phyloP scores from a whole-genome alignment of 2,113 vertebrate species.

The Poeciliopsis retropinna region DNA sequence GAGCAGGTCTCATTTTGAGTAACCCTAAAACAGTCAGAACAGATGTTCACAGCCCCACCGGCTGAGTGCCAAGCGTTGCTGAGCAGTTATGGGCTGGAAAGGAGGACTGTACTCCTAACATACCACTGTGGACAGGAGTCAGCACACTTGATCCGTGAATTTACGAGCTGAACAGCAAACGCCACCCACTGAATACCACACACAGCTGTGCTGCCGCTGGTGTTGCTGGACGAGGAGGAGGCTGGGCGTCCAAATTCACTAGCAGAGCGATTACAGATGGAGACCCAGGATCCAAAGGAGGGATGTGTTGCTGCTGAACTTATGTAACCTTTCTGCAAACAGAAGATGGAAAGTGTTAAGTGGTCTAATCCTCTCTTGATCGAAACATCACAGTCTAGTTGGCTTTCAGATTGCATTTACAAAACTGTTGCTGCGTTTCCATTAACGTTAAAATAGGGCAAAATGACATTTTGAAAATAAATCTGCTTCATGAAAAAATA shows the following conservation, averaged over 20 bases:
- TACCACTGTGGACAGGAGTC: slow-evolving; percentile 67
- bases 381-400: too few species aligned
- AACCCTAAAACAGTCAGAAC: slow-evolving; percentile 58
- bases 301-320: slow-evolving; percentile 40
- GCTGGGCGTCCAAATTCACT: slow-evolving; percentile 30
- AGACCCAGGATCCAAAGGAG: slow-evolving; percentile 45
- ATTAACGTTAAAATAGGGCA: too few species aligned
- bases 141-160: slow-evolving; percentile 73
- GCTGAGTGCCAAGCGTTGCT: slow-evolving; percentile 41
- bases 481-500: too few species aligned
- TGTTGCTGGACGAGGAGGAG: slow-evolving; percentile 21
- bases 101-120: slow-evolving; percentile 51
- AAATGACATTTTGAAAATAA: too few species aligned
- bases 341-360: slow-evolving; percentile 29
- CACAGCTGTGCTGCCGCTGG: slow-evolving; percentile 65
- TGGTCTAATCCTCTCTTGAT: slow-evolving; percentile 33
- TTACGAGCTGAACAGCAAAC: slow-evolving; percentile 56
- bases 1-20: slow-evolving; percentile 52
- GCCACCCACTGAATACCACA: slow-evolving; percentile 80
- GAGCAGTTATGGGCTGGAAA: slow-evolving; percentile 33
- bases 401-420: too few species aligned
- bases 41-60: slow-evolving; percentile 66
- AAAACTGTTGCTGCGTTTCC: too few species aligned
- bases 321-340: slow-evolving; percentile 29
- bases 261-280: slow-evolving; percentile 68